A percentile compares a stretch with the other conserved stretches of the same genome.
Conservation (phyloP, 2,888 invertebrate genomes). For the Brachypterus glaber region DNA sequence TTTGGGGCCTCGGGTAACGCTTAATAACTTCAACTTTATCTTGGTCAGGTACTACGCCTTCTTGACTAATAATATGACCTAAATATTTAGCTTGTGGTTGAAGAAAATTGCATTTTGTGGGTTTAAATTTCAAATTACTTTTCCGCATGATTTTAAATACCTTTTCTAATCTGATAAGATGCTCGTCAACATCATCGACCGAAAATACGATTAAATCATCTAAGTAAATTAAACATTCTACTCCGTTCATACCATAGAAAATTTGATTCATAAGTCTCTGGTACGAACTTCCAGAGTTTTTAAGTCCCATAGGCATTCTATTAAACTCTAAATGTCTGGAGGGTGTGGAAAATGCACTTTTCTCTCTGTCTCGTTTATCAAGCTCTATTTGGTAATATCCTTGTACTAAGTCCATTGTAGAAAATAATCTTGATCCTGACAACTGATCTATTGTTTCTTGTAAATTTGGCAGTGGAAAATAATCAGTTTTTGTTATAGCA, state of each 20-base stretch:
- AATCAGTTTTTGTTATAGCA: slow-evolving; percentile 15
- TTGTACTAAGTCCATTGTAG: slow-evolving; percentile 16
- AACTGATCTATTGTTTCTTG: no score
- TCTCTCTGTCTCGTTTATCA: no score
- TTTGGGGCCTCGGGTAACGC: neutral
- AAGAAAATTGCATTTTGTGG: slow-evolving; percentile 16
- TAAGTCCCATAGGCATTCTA: no score
- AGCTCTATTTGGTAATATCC: no score
- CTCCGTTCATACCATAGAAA: slow-evolving; percentile 7
- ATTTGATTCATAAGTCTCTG: no score
- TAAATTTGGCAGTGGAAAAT: slow-evolving; percentile 17
- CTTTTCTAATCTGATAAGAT: slow-evolving; percentile 13
- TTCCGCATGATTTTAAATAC: slow-evolving; percentile 6
- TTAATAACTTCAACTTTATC: neutral
- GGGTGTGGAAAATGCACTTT: no score
- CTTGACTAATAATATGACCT: slow-evolving; percentile 14
- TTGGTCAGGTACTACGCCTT: slow-evolving; percentile 1
- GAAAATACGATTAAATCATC: slow-evolving; percentile 17
- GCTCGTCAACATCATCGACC: slow-evolving; percentile 17
- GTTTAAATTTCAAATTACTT: slow-evolving; percentile 14
- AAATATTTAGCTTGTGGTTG: slow-evolving; percentile 13
- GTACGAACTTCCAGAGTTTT: no score
- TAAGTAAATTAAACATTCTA: slow-evolving; percentile 10
- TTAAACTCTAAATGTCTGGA: no score
- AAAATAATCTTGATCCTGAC: slow-evolving; percentile 13